A percentile compares a stretch with the other conserved stretches of the same genome.
These are phyloP conservation scores for Capromys pilorides DNA, from an alignment of 2,797 vertebrate genomes.

Conservation along the genomic window DNA sequence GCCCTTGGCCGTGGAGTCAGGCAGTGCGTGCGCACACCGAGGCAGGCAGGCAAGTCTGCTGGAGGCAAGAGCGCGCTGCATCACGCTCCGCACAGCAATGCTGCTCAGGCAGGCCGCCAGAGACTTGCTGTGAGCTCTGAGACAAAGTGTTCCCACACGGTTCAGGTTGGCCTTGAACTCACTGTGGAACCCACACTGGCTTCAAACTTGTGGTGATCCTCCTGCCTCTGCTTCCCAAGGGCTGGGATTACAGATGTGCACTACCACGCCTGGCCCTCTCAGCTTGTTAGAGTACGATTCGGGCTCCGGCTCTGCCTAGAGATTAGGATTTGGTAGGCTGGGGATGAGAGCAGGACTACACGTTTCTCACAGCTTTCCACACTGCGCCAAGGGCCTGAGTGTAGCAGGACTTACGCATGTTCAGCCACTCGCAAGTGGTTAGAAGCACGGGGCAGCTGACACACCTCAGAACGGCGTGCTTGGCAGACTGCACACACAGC, in stretches of 20 bases:
- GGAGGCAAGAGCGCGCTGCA: not conserved
- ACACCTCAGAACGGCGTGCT: not conserved
- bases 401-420: not conserved
- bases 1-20: not conserved
- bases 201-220: not conserved
- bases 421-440: not conserved
- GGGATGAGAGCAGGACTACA: not conserved
- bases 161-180: not conserved
- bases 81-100: accelerated
- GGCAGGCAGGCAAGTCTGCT: not conserved
- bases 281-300: accelerated
- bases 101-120: not conserved
- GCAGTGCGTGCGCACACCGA: not conserved
- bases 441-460: not conserved
- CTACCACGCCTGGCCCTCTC: not conserved
- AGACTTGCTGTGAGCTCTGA: not conserved
- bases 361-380: not conserved
- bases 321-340: accelerated
- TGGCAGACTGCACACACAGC: not conserved
- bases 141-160: not conserved
- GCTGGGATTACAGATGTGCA: not conserved
- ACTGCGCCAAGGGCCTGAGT: not conserved
- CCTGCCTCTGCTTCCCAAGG: not conserved
- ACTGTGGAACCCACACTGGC: not conserved
- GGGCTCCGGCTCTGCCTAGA: not conserved